These are phyloP conservation scores for Cardiocondyla obscurior DNA, from an alignment of 1,140 invertebrate genomes.

Conservation along the genomic window DNA sequence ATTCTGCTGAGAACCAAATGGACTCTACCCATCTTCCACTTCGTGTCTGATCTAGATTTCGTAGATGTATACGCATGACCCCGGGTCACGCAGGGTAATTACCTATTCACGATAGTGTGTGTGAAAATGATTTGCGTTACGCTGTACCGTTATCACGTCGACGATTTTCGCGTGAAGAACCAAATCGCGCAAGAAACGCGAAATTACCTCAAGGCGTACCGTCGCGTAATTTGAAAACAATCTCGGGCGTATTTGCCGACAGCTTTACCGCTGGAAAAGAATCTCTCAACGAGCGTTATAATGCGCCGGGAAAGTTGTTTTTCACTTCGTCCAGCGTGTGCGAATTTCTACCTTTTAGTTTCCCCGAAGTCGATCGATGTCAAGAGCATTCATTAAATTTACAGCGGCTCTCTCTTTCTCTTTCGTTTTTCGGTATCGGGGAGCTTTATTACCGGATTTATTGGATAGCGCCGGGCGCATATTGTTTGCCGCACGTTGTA, in stretches of 20 bases:
- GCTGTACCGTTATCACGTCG: background rate
- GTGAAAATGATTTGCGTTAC: conserved; percentile 44
- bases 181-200: background rate
- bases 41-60: conserved; percentile 58
- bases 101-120: conserved; percentile 61
- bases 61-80: conserved; percentile 69
- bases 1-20: conserved; percentile 32
- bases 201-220: background rate
- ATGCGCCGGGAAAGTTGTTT: background rate
- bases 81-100: conserved; percentile 83
- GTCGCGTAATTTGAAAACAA: background rate
- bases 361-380: conserved; percentile 42
- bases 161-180: conserved; percentile 4
- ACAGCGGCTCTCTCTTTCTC: conserved; percentile 43
- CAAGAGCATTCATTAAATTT: conserved; percentile 57
- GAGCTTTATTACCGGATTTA: conserved; percentile 57
- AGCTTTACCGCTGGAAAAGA: background rate
- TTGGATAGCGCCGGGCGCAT: conserved; percentile 52
- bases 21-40: conserved; percentile 41
- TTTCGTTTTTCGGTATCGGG: conserved; percentile 49
- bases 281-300: background rate
- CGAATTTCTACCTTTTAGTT: conserved; percentile 27
- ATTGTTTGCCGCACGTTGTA: conserved; percentile 57
- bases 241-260: background rate
- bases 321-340: conserved; percentile 10